Conservation (phyloP, 2,797 vertebrate genomes). For the Rhinichthys osculus region DNA sequence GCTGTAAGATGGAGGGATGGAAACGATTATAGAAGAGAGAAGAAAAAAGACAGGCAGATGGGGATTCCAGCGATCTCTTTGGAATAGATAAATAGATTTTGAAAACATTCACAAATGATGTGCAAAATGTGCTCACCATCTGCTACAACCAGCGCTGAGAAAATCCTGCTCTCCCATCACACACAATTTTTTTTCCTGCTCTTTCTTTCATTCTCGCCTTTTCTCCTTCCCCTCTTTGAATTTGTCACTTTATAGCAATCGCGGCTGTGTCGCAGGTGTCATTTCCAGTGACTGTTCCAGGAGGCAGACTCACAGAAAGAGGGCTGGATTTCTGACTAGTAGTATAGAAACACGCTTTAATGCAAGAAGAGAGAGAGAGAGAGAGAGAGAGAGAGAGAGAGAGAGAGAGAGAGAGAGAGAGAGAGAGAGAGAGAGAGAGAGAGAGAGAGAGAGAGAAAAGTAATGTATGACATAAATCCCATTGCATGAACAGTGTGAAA, state of each 20-base stretch:
- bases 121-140: conserved; percentile 87
- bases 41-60: conserved; percentile 81
- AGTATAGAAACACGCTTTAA: conserved; percentile 15
- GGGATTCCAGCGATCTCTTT: conserved; percentile 90
- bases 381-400: not conserved
- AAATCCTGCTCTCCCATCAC: conserved; percentile 66
- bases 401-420: not conserved
- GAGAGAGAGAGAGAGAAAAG: not conserved
- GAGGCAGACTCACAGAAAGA: conserved; percentile 18
- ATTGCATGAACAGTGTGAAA: conserved; percentile 44
- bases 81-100: conserved; percentile 90
- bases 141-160: conserved; percentile 75
- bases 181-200: not conserved
- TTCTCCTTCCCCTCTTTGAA: conserved; percentile 16
- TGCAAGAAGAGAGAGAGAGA: conserved; percentile 9
- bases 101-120: conserved; percentile 92
- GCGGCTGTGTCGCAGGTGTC: conserved; percentile 39
- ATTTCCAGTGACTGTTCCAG: conserved; percentile 33
- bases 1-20: conserved; percentile 77
- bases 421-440: not conserved
- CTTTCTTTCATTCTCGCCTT: conserved; percentile 26
- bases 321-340: conserved; percentile 7
- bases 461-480: conserved; percentile 51
- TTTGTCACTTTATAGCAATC: conserved; percentile 26
- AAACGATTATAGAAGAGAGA: conserved; percentile 82